Evolutionary conservation across 2,797 vertebrate species (phyloP).

Genomic region (Lepus oiostolus): DNA sequence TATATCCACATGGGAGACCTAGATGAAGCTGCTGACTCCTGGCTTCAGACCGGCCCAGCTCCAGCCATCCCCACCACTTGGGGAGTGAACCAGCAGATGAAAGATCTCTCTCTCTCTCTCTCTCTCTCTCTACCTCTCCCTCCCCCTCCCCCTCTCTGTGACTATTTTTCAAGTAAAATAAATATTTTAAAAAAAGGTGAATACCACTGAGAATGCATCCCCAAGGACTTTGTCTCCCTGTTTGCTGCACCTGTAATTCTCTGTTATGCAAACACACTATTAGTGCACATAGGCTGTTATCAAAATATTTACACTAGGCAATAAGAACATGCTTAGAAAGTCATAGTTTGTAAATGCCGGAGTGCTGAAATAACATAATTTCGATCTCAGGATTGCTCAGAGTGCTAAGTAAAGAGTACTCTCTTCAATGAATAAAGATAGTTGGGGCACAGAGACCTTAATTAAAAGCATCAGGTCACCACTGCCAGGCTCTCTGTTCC

Average conservation of each 20-base stretch:
- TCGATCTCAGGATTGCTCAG: slow-evolving; percentile 24
- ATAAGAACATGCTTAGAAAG: slow-evolving; percentile 54
- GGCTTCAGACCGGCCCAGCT: too few relatives aligned
- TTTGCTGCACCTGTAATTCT: slow-evolving; percentile 42
- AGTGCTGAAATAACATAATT: not conserved
- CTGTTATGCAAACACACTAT: slow-evolving; percentile 68
- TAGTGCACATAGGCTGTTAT: slow-evolving; percentile 32
- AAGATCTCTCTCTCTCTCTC: too few relatives aligned
- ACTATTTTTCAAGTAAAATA: too few relatives aligned
- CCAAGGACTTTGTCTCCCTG: not conserved
- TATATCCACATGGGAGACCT: too few relatives aligned
- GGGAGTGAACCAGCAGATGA: too few relatives aligned
- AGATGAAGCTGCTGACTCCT: too few relatives aligned
- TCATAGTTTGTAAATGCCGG: slow-evolving; percentile 4
- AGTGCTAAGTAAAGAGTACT: not conserved
- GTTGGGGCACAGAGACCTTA: not conserved
- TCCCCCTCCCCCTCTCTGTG: too few relatives aligned
- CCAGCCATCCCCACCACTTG: too few relatives aligned
- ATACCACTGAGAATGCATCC: not conserved
- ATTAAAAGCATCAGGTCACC: slow-evolving; percentile 2
- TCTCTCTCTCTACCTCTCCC: too few relatives aligned
- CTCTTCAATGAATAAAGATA: slow-evolving; percentile 1
- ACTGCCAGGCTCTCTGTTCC: not conserved
- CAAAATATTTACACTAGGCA: slow-evolving; percentile 66
- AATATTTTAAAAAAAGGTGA: too few relatives aligned